These are phyloP conservation scores for Meda fulgida DNA, from an alignment of 2,797 vertebrate species.

Conservation along the genomic window DNA sequence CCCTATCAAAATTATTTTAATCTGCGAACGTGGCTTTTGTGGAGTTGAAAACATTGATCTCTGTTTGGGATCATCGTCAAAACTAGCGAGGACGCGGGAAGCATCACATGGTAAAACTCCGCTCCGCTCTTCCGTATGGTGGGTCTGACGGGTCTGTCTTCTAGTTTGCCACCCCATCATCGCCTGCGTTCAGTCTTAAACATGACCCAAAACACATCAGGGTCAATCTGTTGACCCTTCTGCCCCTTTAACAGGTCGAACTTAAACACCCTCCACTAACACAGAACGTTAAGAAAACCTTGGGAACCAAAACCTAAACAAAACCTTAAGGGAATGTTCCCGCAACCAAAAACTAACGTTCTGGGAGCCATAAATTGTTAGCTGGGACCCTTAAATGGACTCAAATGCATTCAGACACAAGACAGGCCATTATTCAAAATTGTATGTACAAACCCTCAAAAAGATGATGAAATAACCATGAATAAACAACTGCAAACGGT, in stretches of 20 bases:
- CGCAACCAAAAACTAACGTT: no score
- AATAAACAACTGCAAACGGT: constrained; percentile 38
- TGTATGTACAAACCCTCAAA: not conserved
- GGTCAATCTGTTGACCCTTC: not conserved
- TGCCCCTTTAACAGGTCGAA: not conserved
- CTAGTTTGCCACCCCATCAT: constrained; percentile 64
- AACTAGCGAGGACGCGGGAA: not conserved
- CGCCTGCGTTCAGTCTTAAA: constrained; percentile 65
- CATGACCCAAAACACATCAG: constrained; percentile 58
- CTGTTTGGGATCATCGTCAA: not conserved
- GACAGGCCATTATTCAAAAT: not conserved
- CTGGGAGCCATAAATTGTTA: no score
- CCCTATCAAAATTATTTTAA: no score
- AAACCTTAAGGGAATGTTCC: no score
- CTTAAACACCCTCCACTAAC: no score
- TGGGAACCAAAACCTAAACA: no score
- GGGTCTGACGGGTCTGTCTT: constrained; percentile 49
- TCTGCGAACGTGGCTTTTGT: not conserved
- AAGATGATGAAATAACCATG: constrained; percentile 6
- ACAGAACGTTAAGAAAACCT: no score
- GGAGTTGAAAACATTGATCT: not conserved
- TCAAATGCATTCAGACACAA: not conserved
- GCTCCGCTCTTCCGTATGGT: constrained; percentile 65
- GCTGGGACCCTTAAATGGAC: not conserved
- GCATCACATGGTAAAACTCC: constrained; percentile 37